Evolutionary conservation across 1,140 invertebrate genomes (phyloP), one percentile per base, ranked within the genome.

Genomic region (Euglossa dilemma): DNA sequence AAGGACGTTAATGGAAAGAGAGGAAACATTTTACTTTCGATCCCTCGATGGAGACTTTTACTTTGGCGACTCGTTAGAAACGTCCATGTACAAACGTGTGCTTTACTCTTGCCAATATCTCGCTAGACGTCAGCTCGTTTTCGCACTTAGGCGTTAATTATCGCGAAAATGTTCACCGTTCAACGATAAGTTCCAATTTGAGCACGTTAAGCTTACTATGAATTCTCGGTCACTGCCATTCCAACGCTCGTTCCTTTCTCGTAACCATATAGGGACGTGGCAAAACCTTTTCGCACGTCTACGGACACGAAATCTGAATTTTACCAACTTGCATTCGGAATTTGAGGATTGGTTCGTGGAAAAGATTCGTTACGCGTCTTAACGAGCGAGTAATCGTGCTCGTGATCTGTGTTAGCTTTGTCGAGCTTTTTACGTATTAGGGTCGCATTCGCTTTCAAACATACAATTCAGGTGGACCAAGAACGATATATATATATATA

Each of bases 71-170:
- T n/a, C 71, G 86, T 86, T 91, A 88, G 88, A 90, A 89, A 92
- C 85, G 91, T 91, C 90, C 91, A 92, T 92, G 92, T 93, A 92
- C 91, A 93, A 92, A 93, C 85, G 85, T 88, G 91, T 92, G 92
- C 91, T 93, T 92, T 93, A 93, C 75, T 91, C 92, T 92, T 89
- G 91, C 92, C 92, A 89, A 91, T 91, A 81, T 36, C 23, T 85
- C 47, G 79, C 71, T 88, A 83, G 61, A 54, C 69, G 71, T 88
- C 82, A 80, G 72, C 28, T 87, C n/a, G 77, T 84, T 50, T 81
- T 78, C 72, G 57, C 63, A 66, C 72, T 45, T 84, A 72, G 25
- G 50, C 61, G 78, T 28, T 85, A 69, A 74, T 56, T 54, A 64
- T 85, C 43, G 56, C 64, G 5, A 59, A 73, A 54, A 50, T 70